These are phyloP conservation scores for Coelinius sp. DNA, from an alignment of 2,888 invertebrate genomes.

Conservation along the genomic window DNA sequence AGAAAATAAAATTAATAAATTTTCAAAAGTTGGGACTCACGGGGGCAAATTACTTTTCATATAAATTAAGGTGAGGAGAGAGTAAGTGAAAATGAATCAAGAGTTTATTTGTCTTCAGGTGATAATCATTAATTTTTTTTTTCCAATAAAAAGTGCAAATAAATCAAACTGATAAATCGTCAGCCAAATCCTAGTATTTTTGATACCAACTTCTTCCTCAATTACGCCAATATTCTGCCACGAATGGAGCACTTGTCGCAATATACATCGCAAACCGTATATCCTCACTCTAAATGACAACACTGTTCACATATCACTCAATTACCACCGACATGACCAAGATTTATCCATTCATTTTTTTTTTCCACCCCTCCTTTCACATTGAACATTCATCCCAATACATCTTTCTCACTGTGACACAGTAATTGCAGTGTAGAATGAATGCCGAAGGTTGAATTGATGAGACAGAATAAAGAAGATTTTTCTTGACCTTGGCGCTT, in stretches of 20 bases:
- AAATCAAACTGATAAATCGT: too few relatives aligned
- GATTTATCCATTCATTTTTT: conserved; percentile 14
- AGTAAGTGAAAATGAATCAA: neutral
- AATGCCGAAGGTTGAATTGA: neutral
- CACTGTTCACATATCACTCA: conserved; percentile 15
- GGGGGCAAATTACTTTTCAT: neutral
- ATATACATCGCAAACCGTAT: conserved; percentile 44
- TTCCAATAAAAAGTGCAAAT: too few relatives aligned
- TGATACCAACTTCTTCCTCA: conserved; percentile 49
- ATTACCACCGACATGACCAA: conserved; percentile 9
- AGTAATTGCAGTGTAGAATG: neutral
- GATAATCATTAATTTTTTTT: neutral
- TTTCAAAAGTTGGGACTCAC: neutral
- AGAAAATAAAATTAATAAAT: conserved; percentile 8
- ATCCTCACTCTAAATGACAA: conserved; percentile 6
- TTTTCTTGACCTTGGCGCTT: conserved; percentile 1
- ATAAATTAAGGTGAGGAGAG: neutral
- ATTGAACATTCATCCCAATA: neutral
- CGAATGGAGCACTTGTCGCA: conserved; percentile 14
- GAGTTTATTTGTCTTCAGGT: neutral
- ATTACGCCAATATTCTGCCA: conserved; percentile 51
- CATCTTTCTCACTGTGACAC: neutral
- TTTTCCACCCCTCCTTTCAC: neutral
- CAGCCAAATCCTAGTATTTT: conserved; percentile 52
- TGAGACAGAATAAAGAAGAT: neutral